These are phyloP conservation scores for Etia nguti DNA, from an alignment of 2,113 vertebrate genomes.

Conservation along the genomic window DNA sequence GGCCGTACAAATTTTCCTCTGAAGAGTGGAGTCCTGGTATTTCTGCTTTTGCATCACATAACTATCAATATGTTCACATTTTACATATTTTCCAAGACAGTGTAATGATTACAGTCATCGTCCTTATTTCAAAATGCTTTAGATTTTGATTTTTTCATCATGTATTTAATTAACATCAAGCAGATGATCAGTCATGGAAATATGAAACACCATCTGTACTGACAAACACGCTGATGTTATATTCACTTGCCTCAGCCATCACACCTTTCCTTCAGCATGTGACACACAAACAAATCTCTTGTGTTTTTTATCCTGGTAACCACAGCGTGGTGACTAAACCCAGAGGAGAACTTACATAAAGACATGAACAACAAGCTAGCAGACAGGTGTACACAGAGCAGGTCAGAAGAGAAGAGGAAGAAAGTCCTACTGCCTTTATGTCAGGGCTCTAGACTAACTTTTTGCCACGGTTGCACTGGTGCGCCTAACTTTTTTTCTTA, in stretches of 20 bases:
- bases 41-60: fast-evolving
- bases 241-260: not conserved
- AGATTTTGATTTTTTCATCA: not conserved
- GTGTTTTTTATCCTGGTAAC: not conserved
- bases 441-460: no score
- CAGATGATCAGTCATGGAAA: not conserved
- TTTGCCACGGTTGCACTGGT: no score
- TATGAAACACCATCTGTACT: not conserved
- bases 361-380: not conserved
- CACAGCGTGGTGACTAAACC: not conserved
- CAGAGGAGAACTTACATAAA: not conserved
- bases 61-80: not conserved
- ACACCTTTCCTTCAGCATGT: not conserved
- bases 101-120: not conserved
- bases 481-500: no score
- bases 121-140: not conserved
- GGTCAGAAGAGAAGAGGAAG: not conserved
- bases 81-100: not conserved
- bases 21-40: not conserved
- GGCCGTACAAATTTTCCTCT: not conserved
- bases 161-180: not conserved
- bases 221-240: not conserved
- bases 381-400: not conserved
- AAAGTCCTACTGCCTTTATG: not conserved
- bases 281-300: not conserved